A percentile compares a stretch with the other conserved stretches of the same genome.
Conservation (phyloP, 2,888 invertebrate species). For the Chrysomela aeneicollis region DNA sequence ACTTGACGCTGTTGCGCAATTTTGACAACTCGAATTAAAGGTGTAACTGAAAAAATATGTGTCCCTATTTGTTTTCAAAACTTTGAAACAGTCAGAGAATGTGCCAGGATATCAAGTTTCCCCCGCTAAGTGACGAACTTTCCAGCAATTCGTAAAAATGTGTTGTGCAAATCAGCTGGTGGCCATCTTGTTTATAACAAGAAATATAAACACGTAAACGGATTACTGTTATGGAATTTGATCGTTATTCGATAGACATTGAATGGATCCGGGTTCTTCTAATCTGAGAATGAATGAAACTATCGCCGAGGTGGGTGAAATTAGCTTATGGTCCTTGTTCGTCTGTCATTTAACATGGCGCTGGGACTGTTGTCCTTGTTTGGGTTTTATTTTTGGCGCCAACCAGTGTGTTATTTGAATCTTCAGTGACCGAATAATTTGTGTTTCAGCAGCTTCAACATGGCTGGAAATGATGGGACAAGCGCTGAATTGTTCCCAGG, state of each 20-base stretch:
- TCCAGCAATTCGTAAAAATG: constrained; percentile 35
- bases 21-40: constrained; percentile 49
- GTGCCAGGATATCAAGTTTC: constrained; percentile 35
- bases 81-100: constrained; percentile 34
- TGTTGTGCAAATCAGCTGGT: constrained; percentile 54
- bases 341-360: constrained; percentile 29
- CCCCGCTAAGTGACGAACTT: constrained; percentile 27
- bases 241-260: constrained; percentile 37
- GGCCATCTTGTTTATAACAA: constrained; percentile 59
- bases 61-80: constrained; percentile 27
- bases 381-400: constrained; percentile 54
- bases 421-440: background rate
- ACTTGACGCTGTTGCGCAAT: constrained; percentile 58
- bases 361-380: constrained; percentile 44
- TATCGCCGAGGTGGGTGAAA: constrained; percentile 22
- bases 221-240: constrained; percentile 48
- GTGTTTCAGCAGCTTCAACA: constrained; percentile 42
- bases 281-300: constrained; percentile 43
- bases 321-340: constrained; percentile 14
- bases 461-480: constrained; percentile 61
- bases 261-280: constrained; percentile 40
- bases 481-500: constrained; percentile 60
- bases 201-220: constrained; percentile 59
- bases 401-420: constrained; percentile 40
- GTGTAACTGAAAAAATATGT: constrained; percentile 29